Conservation (phyloP, 2,797 vertebrate genomes). For the Schizopygopsis pylzovi region DNA sequence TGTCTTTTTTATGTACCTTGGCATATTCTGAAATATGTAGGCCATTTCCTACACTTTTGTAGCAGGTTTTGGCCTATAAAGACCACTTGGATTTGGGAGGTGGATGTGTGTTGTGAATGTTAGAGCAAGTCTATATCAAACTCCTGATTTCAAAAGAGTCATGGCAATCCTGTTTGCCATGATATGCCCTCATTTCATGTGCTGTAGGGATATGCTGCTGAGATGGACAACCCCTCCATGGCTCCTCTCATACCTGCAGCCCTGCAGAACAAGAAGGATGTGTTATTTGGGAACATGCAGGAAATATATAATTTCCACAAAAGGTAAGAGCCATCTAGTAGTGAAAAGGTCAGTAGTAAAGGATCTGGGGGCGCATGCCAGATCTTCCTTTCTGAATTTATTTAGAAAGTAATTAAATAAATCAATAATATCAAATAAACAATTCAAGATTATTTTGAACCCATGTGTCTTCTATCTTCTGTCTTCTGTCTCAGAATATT, state of each 20-base stretch:
- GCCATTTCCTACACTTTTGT: background rate
- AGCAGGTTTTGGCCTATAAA: background rate
- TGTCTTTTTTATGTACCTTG: background rate
- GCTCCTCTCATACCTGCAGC: slow-evolving; percentile 84
- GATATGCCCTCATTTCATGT: background rate
- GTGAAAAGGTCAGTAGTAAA: background rate
- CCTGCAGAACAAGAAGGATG: slow-evolving; percentile 92
- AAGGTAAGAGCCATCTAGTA: slow-evolving; percentile 76
- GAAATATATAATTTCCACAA: slow-evolving; percentile 98
- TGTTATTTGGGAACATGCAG: slow-evolving; percentile 97
- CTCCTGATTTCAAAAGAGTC: background rate
- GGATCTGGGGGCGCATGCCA: background rate
- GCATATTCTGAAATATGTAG: background rate
- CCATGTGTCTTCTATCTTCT: background rate
- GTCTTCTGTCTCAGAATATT: slow-evolving; percentile 83
- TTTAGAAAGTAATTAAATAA: background rate
- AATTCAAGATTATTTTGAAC: background rate
- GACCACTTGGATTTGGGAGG: background rate
- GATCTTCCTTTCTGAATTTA: background rate
- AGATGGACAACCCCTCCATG: slow-evolving; percentile 96
- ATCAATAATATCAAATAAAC: background rate
- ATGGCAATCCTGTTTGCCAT: background rate
- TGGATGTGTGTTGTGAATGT: background rate
- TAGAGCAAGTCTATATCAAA: background rate
- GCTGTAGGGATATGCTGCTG: slow-evolving; percentile 91